phyloP scores from a whole-genome alignment of 2,797 vertebrate species.

The Sebastes hopkinsi region DNA sequence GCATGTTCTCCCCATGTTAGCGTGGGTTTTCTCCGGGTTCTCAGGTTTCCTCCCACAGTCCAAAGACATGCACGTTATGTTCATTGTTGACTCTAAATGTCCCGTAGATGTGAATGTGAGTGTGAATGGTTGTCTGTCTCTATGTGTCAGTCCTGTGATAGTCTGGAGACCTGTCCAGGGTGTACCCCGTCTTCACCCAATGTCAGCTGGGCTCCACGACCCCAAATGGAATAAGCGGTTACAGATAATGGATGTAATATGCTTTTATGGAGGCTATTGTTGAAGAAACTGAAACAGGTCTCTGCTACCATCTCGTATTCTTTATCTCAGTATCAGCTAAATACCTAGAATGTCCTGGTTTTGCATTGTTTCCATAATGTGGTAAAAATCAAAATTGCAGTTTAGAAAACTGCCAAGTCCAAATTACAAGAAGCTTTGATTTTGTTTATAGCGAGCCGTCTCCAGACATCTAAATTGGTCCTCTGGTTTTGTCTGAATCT shows the following conservation, averaged over 20 bases:
- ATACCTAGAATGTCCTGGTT: neutral
- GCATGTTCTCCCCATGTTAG: too few relatives aligned
- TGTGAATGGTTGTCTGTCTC: too few relatives aligned
- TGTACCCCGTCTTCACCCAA: too few relatives aligned
- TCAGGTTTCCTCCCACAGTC: too few relatives aligned
- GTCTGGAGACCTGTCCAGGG: too few relatives aligned
- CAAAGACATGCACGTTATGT: too few relatives aligned
- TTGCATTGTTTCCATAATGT: neutral
- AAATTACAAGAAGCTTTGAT: constrained; percentile 7
- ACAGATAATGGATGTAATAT: too few relatives aligned
- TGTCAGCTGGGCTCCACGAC: too few relatives aligned
- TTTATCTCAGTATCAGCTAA: neutral
- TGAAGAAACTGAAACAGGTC: neutral
- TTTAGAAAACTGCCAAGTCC: neutral
- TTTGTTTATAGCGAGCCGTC: neutral
- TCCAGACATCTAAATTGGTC: constrained; percentile 21
- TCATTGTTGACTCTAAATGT: too few relatives aligned
- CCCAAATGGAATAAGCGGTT: rapidly evolving
- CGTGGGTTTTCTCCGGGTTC: too few relatives aligned
- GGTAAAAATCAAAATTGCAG: neutral
- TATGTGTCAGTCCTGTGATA: too few relatives aligned
- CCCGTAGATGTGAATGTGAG: too few relatives aligned
- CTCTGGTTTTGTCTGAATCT: constrained; percentile 11
- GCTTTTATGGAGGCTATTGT: neutral
- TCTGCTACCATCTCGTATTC: neutral